Base-by-base conservation (phyloP, 2,888 invertebrate species). In the Bombylius discolor region DNA sequence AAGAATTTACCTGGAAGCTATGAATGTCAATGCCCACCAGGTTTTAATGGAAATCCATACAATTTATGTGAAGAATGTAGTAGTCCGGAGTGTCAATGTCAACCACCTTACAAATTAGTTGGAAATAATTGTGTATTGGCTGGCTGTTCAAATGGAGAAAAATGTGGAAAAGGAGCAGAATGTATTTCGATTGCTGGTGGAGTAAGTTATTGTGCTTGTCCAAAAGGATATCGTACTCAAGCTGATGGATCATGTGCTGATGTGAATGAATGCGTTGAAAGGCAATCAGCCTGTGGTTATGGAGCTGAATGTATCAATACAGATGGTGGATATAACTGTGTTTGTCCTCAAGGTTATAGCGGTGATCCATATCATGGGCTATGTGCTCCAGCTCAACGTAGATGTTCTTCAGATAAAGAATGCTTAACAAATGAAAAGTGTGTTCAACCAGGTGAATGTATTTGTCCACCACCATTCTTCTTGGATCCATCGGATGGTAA, bases 1-100 rank as follows among this genome's bases (percentile, higher is more conserved):
- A 92, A 90, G 70, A 95, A 95, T 74, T 76, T 93, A 52, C 93
- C 93, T 0, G 94, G 94, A 50, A 91, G 91, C 68, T 95, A 93
- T 68, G 92, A 92, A 73, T 95, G 94, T 65, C 88, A 89, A 66
- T 95, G 94, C 66, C 88, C 92, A 0, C 78, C 83, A 36, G 91
- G 90, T 42, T 92, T 87, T 68, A 89, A 87, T 67, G 93, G 93
- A 49, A 93, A 94, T 74, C 92, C 94, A 1, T 94, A 91, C 68
- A 81, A 85, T 14, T 78, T 85, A 62, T 94, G 94, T 69, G 88
- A 89, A 76, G 82, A 89, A 70, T 92, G 92, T 68, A 84, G 82
- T 68, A 85, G 84, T 60, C 81, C 87, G 49, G 86, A 85, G 66
- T 93, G 93, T 66, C 86, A 89, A 67, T 93, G 93, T 67, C 89